Evolutionary conservation across 2,113 vertebrate genomes (phyloP).

Genomic region (Hippocampus barbouri): DNA sequence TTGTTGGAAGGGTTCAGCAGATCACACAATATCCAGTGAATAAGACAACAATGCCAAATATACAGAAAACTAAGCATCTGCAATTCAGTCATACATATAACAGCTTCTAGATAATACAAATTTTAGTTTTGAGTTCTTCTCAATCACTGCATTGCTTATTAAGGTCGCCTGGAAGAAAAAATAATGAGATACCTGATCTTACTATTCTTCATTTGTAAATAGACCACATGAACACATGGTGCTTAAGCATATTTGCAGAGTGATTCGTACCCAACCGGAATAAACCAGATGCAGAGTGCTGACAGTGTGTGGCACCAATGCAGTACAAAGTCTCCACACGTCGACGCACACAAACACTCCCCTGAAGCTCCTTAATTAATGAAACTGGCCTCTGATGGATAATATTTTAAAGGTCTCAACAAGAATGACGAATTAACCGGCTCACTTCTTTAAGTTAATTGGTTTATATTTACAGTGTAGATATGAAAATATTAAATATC

Average conservation of each 20-base stretch:
- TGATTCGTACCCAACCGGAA: not conserved
- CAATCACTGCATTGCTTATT: conserved; percentile 3
- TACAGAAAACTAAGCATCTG: conserved; percentile 2
- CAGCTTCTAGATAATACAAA: not conserved
- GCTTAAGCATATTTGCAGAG: not conserved
- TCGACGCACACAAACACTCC: no score
- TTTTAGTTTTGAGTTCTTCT: conserved; percentile 28
- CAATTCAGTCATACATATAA: not conserved
- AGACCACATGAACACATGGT: not conserved
- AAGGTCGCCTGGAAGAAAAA: not conserved
- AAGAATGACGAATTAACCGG: no score
- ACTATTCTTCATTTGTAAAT: not conserved
- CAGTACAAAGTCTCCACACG: not conserved
- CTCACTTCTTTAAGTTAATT: not conserved
- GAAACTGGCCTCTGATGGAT: no score
- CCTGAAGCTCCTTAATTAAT: no score
- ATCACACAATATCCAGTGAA: conserved; percentile 49
- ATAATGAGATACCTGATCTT: not conserved
- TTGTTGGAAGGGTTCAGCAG: conserved; percentile 35
- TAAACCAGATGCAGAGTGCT: not conserved
- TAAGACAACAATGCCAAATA: conserved; percentile 34
- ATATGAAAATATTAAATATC: not conserved
- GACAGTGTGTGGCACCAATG: not conserved
- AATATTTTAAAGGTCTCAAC: no score
- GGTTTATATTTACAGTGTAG: not conserved